Base-by-base conservation (phyloP, 1,140 invertebrate species). In the Vollenhovia emeryi region DNA sequence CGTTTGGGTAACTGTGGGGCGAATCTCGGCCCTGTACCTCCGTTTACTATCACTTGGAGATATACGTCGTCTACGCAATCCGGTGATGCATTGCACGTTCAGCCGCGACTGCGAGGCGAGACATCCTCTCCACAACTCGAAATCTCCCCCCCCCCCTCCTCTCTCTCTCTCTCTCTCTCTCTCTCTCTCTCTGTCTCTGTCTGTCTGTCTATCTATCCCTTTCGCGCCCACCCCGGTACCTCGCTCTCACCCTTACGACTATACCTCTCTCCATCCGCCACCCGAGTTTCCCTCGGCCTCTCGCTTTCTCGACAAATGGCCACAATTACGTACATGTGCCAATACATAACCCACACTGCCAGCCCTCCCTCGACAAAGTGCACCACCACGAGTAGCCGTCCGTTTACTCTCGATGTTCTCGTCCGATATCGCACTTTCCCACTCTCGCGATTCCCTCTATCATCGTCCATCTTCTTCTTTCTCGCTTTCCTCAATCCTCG, bases 31-130 rank as follows among this genome's bases (percentile, higher is more conserved):
- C 78, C 86, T 83, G 84, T 60, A 86, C 85, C 62, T 69, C 84
- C 76, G 86, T 78, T 66, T 66, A 86, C 90, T 89, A 93, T 92
- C 92, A 91, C 89, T 86, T 73, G 86, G 85, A 92, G 90, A 92
- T 93, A 91, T 91, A 92, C 89, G 90, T 90, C 89, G 92, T 90
- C 89, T 91, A 93, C 90, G 92, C 92, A 92, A 93, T 93, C 88
- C 87, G 79, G 89, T 93, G 93, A 94, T 94, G 91, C 88, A 94
- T 93, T 91, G 92, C 92, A 69, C 91, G 92, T 92, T 93, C 91
- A 91, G 60, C 69, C 84, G 86, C 85, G 87, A 85, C 87, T 86
- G 75, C 69, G 69, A 79, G 87, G 86, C 85, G 88, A 92, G 87
- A 91, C 92, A 87, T 89, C 86, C 91, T 85, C 85, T 84, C 80